Conservation (phyloP, 2,797 vertebrate species). For the Paedocypris micromegethes region DNA sequence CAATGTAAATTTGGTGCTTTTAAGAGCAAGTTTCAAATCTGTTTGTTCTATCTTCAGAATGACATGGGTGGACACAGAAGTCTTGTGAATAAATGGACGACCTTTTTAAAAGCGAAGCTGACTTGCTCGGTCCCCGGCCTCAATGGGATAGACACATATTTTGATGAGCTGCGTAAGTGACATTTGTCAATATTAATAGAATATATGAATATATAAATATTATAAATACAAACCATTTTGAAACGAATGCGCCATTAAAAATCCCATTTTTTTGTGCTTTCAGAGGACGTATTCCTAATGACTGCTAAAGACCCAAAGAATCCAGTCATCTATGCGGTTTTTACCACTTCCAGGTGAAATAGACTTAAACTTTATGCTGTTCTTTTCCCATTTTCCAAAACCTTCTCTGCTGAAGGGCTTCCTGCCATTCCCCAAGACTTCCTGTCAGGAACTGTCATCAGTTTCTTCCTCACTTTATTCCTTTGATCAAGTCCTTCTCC, state of each 20-base stretch:
- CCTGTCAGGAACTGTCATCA: no score
- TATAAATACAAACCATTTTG: neutral
- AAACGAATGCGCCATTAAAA: neutral
- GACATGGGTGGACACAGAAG: slow-evolving; percentile 96
- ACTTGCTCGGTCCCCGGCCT: slow-evolving; percentile 93
- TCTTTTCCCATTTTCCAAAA: no score
- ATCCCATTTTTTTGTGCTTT: slow-evolving; percentile 1
- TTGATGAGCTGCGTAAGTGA: slow-evolving; percentile 94
- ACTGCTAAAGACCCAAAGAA: slow-evolving; percentile 97
- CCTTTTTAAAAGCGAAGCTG: slow-evolving; percentile 92
- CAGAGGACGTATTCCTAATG: slow-evolving; percentile 82
- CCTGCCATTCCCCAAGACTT: no score
- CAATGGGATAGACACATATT: slow-evolving; percentile 97
- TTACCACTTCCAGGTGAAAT: slow-evolving; percentile 93
- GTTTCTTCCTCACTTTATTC: neutral
- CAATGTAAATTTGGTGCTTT: slow-evolving; percentile 36
- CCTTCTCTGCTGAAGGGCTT: no score
- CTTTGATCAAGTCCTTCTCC: neutral
- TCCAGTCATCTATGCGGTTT: slow-evolving; percentile 90
- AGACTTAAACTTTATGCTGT: neutral
- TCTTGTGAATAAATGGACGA: slow-evolving; percentile 98
- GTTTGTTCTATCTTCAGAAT: slow-evolving; percentile 71
- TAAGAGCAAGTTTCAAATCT: neutral
- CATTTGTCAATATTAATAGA: slow-evolving; percentile 35
- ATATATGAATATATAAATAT: neutral